phyloP scores from a whole-genome alignment of 2,888 invertebrate genomes.

The Sycophila texana region DNA sequence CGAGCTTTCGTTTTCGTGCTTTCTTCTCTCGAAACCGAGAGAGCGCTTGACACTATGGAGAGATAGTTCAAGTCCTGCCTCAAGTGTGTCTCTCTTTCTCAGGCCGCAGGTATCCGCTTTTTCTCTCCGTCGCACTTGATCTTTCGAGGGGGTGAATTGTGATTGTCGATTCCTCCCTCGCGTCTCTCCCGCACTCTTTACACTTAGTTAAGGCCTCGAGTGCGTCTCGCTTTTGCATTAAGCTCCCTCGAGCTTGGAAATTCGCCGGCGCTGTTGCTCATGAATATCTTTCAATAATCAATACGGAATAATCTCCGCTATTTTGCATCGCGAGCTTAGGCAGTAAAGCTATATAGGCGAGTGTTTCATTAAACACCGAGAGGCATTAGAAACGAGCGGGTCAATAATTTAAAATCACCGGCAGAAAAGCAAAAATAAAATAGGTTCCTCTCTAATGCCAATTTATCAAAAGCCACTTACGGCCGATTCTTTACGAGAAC shows the following conservation, averaged over 20 bases:
- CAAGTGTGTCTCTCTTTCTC: conserved; percentile 52
- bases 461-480: too few relatives aligned
- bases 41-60: conserved; percentile 54
- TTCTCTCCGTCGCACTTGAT: conserved; percentile 52
- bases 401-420: too few relatives aligned
- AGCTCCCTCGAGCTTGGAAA: conserved; percentile 41
- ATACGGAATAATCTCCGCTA: background rate
- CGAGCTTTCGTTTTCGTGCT: conserved; percentile 12
- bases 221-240: conserved; percentile 59
- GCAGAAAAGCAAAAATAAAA: too few relatives aligned
- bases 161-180: background rate
- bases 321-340: background rate
- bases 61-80: conserved; percentile 45
- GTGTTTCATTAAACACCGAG: too few relatives aligned
- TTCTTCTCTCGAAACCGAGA: conserved; percentile 32
- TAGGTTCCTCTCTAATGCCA: too few relatives aligned
- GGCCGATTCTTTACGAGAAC: too few relatives aligned
- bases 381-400: too few relatives aligned
- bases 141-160: conserved; percentile 51
- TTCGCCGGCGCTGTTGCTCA: conserved; percentile 12
- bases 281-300: conserved; percentile 23
- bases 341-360: too few relatives aligned
- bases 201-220: conserved; percentile 41
- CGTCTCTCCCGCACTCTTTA: conserved; percentile 25
- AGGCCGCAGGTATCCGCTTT: conserved; percentile 27